Evolutionary conservation across 2,797 vertebrate species (phyloP).

Genomic region (Chaenodraco wilsoni): DNA sequence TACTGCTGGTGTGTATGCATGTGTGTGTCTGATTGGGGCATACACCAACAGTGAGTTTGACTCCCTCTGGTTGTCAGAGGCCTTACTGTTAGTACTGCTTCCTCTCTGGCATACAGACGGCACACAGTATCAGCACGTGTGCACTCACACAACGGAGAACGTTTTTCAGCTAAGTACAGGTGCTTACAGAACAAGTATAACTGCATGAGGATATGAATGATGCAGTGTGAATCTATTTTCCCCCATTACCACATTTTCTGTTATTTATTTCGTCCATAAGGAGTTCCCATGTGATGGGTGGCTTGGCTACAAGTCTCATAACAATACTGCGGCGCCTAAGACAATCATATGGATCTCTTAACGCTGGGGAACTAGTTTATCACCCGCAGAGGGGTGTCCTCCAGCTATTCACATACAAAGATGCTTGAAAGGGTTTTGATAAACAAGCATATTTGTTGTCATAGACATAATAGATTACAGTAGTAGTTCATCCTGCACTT

Average conservation of each 20-base stretch:
- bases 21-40: conserved; percentile 46
- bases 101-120: conserved; percentile 53
- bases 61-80: conserved; percentile 32
- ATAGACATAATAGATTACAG: conserved; percentile 84
- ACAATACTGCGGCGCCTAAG: conserved; percentile 88
- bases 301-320: conserved; percentile 88
- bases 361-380: conserved; percentile 83
- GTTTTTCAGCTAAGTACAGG: conserved; percentile 31
- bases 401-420: conserved; percentile 85
- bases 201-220: conserved; percentile 43
- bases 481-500: conserved; percentile 84
- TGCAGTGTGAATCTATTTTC: conserved; percentile 57
- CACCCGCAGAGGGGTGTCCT: conserved; percentile 86
- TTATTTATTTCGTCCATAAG: conserved; percentile 63
- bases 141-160: conserved; percentile 28
- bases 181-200: conserved; percentile 24
- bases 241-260: conserved; percentile 56
- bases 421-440: conserved; percentile 89
- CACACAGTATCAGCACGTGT: conserved; percentile 47
- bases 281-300: conserved; percentile 88
- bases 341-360: conserved; percentile 92
- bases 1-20: conserved; percentile 37
- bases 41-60: conserved; percentile 34
- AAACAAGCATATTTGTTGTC: conserved; percentile 86
- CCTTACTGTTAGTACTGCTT: conserved; percentile 31